A percentile compares a stretch with the other conserved stretches of the same genome.
These are phyloP conservation scores for Raja brachyura DNA, from an alignment of 2,113 vertebrate species.

Conservation along the genomic window DNA sequence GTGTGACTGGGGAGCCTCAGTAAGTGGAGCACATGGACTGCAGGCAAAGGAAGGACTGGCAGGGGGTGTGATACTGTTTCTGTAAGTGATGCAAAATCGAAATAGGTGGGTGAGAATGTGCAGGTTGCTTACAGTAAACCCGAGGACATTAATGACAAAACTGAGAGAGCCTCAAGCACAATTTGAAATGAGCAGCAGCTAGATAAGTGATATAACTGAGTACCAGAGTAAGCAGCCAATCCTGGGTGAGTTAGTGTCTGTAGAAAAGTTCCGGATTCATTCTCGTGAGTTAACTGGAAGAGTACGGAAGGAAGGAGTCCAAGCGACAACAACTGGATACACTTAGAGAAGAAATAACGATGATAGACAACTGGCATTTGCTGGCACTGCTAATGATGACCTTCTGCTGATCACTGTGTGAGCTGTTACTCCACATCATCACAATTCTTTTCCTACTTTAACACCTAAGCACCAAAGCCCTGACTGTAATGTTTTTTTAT, in stretches of 20 bases:
- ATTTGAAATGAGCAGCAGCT: neutral
- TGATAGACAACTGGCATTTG: neutral
- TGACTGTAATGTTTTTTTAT: no score
- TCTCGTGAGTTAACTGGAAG: neutral
- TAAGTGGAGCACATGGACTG: neutral
- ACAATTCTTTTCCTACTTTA: no score
- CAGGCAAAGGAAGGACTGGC: neutral
- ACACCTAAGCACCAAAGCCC: no score
- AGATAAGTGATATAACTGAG: neutral
- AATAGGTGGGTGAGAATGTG: neutral
- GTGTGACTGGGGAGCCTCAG: neutral
- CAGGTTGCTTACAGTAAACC: neutral
- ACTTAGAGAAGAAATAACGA: neutral
- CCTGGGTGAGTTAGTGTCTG: neutral
- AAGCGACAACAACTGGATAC: neutral
- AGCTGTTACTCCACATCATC: no score
- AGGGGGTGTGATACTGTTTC: neutral
- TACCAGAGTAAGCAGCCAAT: neutral
- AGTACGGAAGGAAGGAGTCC: neutral
- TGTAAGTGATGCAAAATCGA: neutral
- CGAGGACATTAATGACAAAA: constrained; percentile 4
- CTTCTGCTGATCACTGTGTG: no score
- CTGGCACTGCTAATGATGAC: neutral
- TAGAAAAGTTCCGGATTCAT: neutral
- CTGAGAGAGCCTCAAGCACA: neutral